A percentile compares a stretch with the other conserved stretches of the same genome.
Evolutionary conservation across 2,888 invertebrate genomes (phyloP).

Genomic region (Cyrtodaria siliqua): DNA sequence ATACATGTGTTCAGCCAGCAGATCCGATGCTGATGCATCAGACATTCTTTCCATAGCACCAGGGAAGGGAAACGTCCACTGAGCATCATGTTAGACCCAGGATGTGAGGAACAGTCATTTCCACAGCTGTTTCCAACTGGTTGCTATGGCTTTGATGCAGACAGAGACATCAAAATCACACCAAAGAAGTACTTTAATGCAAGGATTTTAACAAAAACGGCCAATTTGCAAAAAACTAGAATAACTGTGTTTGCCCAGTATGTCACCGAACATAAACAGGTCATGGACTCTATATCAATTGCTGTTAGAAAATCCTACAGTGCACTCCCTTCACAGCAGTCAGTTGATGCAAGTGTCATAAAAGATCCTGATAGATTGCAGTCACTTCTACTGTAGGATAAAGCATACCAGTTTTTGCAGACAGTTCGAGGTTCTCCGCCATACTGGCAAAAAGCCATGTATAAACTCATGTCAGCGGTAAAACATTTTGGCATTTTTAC

Average conservation of each 20-base stretch:
- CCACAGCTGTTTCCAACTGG: slow-evolving; percentile 48
- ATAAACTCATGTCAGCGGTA: slow-evolving; percentile 65
- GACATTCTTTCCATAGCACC: slow-evolving; percentile 46
- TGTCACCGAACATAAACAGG: slow-evolving; percentile 49
- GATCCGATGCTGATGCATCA: slow-evolving; percentile 54
- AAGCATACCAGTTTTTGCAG: slow-evolving; percentile 55
- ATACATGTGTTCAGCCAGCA: slow-evolving; percentile 43
- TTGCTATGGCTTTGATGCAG: slow-evolving; percentile 41
- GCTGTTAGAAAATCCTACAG: slow-evolving; percentile 25
- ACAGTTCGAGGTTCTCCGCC: slow-evolving; percentile 60
- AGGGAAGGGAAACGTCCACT: slow-evolving; percentile 51
- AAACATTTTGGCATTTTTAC: slow-evolving; percentile 69
- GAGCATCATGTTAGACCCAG: slow-evolving; percentile 35
- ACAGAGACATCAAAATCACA: slow-evolving; percentile 30
- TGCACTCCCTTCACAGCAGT: slow-evolving; percentile 52
- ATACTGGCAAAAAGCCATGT: slow-evolving; percentile 65
- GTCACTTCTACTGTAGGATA: slow-evolving; percentile 37
- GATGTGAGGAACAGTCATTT: slow-evolving; percentile 50
- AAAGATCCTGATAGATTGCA: slow-evolving; percentile 45
- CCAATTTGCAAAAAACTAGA: slow-evolving; percentile 48
- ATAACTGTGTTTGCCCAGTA: slow-evolving; percentile 51
- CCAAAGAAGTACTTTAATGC: slow-evolving; percentile 55
- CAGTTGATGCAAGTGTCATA: slow-evolving; percentile 28
- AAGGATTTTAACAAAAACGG: slow-evolving; percentile 40
- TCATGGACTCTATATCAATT: slow-evolving; percentile 41